Conservation (phyloP, 2,888 invertebrate species). For the Sarcophaga subvicina region DNA sequence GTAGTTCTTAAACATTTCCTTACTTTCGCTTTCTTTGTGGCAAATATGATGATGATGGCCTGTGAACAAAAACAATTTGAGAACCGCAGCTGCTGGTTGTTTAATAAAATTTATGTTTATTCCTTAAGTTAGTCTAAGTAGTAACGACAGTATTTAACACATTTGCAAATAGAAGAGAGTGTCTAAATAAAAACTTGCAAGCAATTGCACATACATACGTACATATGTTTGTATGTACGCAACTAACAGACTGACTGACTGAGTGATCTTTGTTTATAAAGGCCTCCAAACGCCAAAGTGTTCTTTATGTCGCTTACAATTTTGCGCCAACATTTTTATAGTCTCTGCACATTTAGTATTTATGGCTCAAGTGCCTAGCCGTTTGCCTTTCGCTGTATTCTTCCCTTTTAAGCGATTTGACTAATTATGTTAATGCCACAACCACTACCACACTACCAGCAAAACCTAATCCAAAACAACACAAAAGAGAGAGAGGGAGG, state of each 20-base stretch:
- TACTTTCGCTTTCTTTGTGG: not conserved
- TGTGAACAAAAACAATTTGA: not conserved
- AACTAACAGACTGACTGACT: not conserved
- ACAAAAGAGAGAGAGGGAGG: constrained; percentile 3
- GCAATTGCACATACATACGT: not conserved
- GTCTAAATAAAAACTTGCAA: constrained; percentile 26
- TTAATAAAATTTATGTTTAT: constrained; percentile 63
- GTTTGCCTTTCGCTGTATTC: not conserved
- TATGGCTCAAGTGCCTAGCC: not conserved
- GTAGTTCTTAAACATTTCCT: constrained; percentile 25
- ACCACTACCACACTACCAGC: constrained; percentile 30
- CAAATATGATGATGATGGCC: not conserved
- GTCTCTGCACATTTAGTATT: constrained; percentile 6
- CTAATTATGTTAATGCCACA: constrained; percentile 68
- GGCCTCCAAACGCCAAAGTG: constrained; percentile 56
- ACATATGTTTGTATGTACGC: too few relatives aligned
- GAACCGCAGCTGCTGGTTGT: constrained; percentile 60
- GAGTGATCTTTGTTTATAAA: constrained; percentile 1
- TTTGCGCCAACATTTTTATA: constrained; percentile 65
- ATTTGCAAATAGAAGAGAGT: constrained; percentile 49
- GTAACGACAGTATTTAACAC: constrained; percentile 69
- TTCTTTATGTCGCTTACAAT: constrained; percentile 61
- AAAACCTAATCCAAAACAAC: constrained; percentile 47
- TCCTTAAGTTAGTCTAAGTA: constrained; percentile 61
- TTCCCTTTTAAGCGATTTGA: constrained; percentile 36